These are phyloP conservation scores for Lanius collurio DNA, from an alignment of 2,113 vertebrate species.

Conservation along the genomic window DNA sequence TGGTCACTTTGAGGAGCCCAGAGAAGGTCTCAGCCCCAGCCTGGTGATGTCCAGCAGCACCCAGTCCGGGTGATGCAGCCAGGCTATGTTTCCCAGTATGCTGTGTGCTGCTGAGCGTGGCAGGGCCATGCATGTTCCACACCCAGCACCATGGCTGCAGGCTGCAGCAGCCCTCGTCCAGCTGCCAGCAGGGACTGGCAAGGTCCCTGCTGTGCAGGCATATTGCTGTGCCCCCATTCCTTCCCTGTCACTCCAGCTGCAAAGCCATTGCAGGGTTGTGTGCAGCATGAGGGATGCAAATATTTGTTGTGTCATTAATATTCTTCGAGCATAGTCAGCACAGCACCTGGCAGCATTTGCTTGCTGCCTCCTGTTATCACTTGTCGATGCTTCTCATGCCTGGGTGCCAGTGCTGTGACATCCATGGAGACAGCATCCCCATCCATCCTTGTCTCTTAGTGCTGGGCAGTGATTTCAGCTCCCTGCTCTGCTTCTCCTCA, in stretches of 20 bases:
- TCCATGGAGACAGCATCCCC: neutral
- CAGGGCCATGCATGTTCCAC: rapidly evolving
- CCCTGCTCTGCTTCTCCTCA: neutral
- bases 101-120: neutral
- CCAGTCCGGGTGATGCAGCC: neutral
- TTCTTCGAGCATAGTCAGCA: neutral
- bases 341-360: neutral
- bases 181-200: neutral
- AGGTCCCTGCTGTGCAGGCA: neutral
- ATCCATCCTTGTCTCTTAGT: neutral
- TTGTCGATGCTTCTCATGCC: neutral
- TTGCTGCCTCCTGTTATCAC: neutral
- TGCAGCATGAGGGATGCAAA: neutral
- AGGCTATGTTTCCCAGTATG: neutral
- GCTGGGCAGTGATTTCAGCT: neutral
- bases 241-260: neutral
- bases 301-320: conserved; percentile 3
- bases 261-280: neutral
- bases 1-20: neutral
- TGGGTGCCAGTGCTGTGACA: neutral
- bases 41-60: neutral
- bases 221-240: rapidly evolving
- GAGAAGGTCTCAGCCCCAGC: neutral
- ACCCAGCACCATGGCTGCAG: neutral
- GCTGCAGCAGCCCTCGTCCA: neutral